Conservation (phyloP, 1,140 invertebrate species). For the Delia radicum region DNA sequence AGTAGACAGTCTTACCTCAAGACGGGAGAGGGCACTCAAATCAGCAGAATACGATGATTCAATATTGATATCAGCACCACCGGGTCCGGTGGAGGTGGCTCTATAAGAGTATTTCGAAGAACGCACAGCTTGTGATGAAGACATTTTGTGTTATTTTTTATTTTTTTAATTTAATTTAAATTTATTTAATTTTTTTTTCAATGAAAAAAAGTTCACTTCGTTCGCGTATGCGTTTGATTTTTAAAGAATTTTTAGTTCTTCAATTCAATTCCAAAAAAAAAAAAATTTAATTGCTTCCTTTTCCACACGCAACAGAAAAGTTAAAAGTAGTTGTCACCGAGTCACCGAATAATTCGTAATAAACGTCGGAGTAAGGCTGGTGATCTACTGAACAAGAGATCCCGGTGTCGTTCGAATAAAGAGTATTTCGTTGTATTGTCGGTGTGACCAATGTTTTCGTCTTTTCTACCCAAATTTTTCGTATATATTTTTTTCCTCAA, state of each 20-base stretch:
- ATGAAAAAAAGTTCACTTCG: constrained; percentile 26
- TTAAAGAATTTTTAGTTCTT: neutral
- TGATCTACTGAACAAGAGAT: constrained; percentile 58
- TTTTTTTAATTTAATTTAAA: constrained; percentile 15
- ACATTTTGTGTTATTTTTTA: constrained; percentile 45
- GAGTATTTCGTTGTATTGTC: constrained; percentile 52
- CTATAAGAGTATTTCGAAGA: constrained; percentile 88
- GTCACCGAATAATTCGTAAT: constrained; percentile 57
- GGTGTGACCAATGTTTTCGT: constrained; percentile 26
- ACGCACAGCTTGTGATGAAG: constrained; percentile 76
- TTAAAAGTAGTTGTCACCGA: constrained; percentile 54
- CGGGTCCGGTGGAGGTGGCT: constrained; percentile 68
- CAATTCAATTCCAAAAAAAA: neutral
- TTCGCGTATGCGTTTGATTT: constrained; percentile 19
- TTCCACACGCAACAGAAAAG: constrained; percentile 29
- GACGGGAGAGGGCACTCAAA: constrained; percentile 85
- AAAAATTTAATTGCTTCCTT: constrained; percentile 24
- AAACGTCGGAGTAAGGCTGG: constrained; percentile 57
- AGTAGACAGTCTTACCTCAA: constrained; percentile 73
- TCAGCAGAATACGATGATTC: constrained; percentile 92
- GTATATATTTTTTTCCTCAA: neutral
- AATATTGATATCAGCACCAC: constrained; percentile 86
- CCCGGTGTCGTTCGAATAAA: constrained; percentile 58
- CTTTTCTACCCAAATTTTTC: constrained; percentile 27
- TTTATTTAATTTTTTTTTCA: constrained; percentile 11